Evolutionary conservation across 1,140 invertebrate genomes (phyloP), one percentile per base, ranked within the genome.

Genomic region (Coelopa frigida): DNA sequence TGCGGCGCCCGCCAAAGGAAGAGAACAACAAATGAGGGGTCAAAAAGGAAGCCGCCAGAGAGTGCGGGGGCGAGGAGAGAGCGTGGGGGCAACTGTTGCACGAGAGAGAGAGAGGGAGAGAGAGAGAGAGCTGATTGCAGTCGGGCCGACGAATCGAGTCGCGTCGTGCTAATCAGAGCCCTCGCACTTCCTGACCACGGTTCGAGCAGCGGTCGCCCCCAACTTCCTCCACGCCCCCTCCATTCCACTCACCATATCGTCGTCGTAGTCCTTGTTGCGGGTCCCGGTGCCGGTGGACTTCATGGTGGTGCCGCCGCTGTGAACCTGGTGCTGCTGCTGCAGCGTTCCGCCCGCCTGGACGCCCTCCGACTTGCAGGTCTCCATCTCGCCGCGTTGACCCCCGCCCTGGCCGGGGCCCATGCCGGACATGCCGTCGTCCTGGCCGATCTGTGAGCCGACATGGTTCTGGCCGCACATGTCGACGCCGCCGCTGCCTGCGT

Each of bases 301-400:
- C 20, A 59, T 61, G 32, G 75, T 72, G 14, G 65, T 58, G 48
- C 62, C 73, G 20, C 65, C 70, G 24, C 50, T 29, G n/a, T n/a
- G n/a, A n/a, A n/a, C n/a, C n/a, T n/a, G n/a, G n/a, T n/a, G n/a
- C n/a, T n/a, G 59, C 44, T 70, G 66, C 50, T 72, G 70, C 18
- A 85, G 66, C 0, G 83, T 82, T 3, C 84, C 84, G 17, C 85
- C 84, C 1, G 83, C 85, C 65, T 89, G 86, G 0, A 84, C 85
- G 4, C 85, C 84, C 71, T 89, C 85, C 4, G 83, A 87, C 69
- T 87, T 87, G 3, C 78, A 70, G 20, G 75, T 58, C 51, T 70
- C 67, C 61, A 75, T 74, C 26, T 42, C 68, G 60, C 55, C 61
- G 60, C n/a, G n/a, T n/a, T n/a, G n/a, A n/a, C n/a, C n/a, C n/a